Evolutionary conservation across 2,797 vertebrate species (phyloP), one percentile per base, ranked within the genome.

Genomic region (Microcaecilia unicolor): DNA sequence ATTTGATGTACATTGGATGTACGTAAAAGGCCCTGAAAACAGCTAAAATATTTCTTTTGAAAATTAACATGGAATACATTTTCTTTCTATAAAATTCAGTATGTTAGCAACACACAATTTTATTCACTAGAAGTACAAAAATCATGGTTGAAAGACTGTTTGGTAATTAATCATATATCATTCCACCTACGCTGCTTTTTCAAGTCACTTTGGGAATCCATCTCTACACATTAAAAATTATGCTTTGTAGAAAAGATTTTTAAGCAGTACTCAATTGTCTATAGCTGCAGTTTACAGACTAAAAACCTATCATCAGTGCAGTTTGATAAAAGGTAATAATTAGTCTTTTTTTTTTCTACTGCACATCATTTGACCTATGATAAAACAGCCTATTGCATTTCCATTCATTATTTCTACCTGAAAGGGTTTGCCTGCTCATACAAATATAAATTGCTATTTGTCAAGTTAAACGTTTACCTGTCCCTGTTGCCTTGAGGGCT

Each of bases 341-440:
- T 80, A 82, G 64, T 22, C 18, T 64, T 55, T 44, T 58, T 70
- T 61, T 55, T 28, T 71, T 59, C 32, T 55, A 32, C 44, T 50
- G 63, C 19, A 61, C 65, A 55, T 61, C 68, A 69, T 71, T 63
- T 77, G 72, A 81, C 76, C 78, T 76, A 55, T 51, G 61, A 78
- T 69, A 67, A 73, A 78, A 67, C 60, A 71, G 64, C 44, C 53
- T 66, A 67, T 77, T 65, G 76, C 56, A 77, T 74, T 74, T 72
- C 44, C 66, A 71, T 76, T 76, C 70, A 71, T 72, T 82, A 67
- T 73, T 78, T 82, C 64, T 68, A 71, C 61, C 61, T 56, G 69
- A 78, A 71, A 63, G 59, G 49, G 55, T 79, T 43, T 67, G 57
- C 67, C 40, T 68, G 51, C 57, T 76, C 51, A 64, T 54, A 58